These are phyloP conservation scores for Antheraea assamensis DNA, from an alignment of 2,888 invertebrate species.

Conservation along the genomic window DNA sequence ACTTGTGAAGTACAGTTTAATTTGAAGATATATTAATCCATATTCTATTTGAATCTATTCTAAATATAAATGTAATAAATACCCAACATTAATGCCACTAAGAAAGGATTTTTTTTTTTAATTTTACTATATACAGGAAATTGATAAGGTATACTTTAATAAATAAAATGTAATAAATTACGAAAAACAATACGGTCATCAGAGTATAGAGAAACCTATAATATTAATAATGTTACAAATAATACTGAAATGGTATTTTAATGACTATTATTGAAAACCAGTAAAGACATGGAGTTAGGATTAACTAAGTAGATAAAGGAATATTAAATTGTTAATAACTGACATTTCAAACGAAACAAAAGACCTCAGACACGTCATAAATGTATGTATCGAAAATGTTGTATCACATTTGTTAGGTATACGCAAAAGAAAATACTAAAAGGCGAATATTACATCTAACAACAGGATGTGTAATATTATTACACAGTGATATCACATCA, in stretches of 20 bases:
- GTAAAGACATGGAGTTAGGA: neutral
- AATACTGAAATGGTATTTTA: constrained; percentile 1
- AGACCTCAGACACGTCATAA: neutral
- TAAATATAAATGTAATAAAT: neutral
- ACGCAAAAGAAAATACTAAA: neutral
- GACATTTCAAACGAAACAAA: neutral
- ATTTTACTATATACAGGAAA: no score
- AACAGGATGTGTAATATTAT: neutral
- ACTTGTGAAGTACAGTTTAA: neutral
- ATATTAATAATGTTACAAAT: neutral
- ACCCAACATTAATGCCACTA: neutral
- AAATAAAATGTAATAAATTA: no score
- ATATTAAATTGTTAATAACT: neutral
- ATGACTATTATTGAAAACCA: neutral
- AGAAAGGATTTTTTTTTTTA: no score
- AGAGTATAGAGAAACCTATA: neutral
- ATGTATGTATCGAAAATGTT: neutral
- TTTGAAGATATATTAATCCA: neutral
- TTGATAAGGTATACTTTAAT: no score
- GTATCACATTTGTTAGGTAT: neutral
- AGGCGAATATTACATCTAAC: neutral
- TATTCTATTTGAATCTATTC: neutral
- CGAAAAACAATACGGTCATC: no score
- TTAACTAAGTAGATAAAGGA: neutral
- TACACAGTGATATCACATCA: neutral